phyloP scores from a whole-genome alignment of 2,113 vertebrate species.

The Cheirogaleus medius region DNA sequence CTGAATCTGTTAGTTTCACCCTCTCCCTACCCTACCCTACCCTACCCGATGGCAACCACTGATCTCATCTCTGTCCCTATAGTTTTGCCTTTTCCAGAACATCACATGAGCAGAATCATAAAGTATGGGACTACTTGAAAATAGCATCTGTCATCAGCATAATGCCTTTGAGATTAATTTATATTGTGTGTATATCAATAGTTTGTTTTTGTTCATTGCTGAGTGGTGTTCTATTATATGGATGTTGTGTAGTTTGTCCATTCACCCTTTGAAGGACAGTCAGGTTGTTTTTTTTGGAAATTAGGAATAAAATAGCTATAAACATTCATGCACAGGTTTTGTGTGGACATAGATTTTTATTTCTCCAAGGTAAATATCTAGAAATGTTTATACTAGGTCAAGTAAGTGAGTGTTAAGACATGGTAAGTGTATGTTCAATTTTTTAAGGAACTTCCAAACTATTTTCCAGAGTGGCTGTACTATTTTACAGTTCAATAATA shows the following conservation, averaged over 20 bases:
- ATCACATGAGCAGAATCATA: background rate
- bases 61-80: background rate
- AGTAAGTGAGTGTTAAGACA: background rate
- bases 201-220: background rate
- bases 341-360: background rate
- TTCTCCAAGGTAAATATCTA: background rate
- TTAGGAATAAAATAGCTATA: background rate
- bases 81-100: background rate
- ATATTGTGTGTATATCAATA: background rate
- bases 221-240: background rate
- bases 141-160: background rate
- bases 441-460: background rate
- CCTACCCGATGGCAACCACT: background rate
- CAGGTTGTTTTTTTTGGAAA: background rate
- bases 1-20: background rate
- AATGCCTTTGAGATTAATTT: background rate
- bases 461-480: background rate
- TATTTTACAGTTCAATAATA: background rate
- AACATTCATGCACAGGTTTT: background rate
- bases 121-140: background rate
- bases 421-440: background rate
- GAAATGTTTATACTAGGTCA: background rate
- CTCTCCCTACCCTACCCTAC: rapidly evolving
- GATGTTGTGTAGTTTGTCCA: background rate
- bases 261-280: background rate